Evolutionary conservation across 2,113 vertebrate species (phyloP).

Genomic region (Peromyscus californicus): DNA sequence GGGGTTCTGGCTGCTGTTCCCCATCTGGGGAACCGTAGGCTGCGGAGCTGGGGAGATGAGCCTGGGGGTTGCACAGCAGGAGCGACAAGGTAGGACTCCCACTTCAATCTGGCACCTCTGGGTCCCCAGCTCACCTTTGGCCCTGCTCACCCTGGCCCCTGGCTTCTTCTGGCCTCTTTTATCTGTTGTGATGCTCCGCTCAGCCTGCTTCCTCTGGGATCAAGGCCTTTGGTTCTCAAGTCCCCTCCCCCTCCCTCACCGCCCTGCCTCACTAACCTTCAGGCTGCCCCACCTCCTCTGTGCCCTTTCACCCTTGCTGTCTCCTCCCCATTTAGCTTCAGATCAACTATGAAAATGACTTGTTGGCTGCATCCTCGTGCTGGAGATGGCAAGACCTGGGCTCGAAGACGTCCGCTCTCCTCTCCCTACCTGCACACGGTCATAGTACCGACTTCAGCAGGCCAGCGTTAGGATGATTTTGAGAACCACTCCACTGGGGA

Average conservation of each 20-base stretch:
- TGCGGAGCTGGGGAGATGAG: not conserved
- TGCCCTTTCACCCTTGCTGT: not conserved
- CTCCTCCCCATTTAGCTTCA: not conserved
- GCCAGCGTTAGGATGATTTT: fast-evolving
- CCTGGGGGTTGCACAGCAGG: not conserved
- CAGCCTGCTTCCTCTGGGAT: no score
- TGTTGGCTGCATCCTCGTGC: no score
- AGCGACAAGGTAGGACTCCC: not conserved
- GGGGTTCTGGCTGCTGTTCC: not conserved
- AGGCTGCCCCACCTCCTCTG: not conserved
- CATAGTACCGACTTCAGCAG: not conserved
- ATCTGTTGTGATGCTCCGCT: not conserved
- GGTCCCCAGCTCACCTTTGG: not conserved
- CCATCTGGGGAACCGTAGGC: not conserved
- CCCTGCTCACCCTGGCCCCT: not conserved
- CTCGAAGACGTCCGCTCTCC: not conserved
- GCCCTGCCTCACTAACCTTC: no score
- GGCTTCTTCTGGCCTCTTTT: not conserved
- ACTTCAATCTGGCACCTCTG: not conserved
- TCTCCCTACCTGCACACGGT: not conserved
- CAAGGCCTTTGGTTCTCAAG: not conserved
- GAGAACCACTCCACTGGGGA: no score
- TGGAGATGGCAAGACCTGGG: not conserved
- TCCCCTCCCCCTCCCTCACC: no score
- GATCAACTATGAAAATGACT: fast-evolving